Conservation (phyloP, 2,797 vertebrate genomes). For the Pristis pectinata region DNA sequence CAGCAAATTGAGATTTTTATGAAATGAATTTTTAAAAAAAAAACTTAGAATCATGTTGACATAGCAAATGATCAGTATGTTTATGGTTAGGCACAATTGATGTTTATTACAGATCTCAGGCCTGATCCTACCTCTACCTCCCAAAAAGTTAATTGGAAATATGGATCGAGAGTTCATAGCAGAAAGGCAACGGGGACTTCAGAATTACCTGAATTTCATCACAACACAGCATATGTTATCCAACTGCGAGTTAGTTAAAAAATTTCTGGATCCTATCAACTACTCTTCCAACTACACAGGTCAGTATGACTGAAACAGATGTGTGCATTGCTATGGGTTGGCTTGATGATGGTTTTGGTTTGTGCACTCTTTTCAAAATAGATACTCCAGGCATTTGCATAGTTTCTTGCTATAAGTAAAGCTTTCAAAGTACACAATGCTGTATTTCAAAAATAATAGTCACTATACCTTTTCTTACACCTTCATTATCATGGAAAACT, state of each 20-base stretch:
- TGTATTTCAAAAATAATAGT: not conserved
- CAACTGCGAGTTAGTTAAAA: constrained; percentile 80
- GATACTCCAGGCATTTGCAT: not conserved
- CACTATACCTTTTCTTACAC: not conserved
- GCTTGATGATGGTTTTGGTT: not conserved
- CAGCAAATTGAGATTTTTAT: constrained; percentile 40
- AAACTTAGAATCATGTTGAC: not conserved
- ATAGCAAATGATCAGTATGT: constrained; percentile 38
- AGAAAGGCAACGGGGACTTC: constrained; percentile 88
- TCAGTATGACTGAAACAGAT: constrained; percentile 50
- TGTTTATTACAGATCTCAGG: constrained; percentile 72
- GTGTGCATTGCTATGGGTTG: not conserved
- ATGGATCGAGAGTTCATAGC: constrained; percentile 97
- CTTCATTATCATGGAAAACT: not conserved
- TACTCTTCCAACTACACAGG: constrained; percentile 93
- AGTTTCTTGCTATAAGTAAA: not conserved
- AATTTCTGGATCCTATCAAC: constrained; percentile 90
- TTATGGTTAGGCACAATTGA: constrained; percentile 27
- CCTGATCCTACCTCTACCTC: constrained; percentile 83
- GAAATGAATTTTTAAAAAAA: constrained; percentile 1
- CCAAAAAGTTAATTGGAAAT: constrained; percentile 92
- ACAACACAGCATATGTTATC: constrained; percentile 82
- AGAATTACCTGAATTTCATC: constrained; percentile 85
- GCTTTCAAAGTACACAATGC: not conserved
- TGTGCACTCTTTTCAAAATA: not conserved